phyloP scores from a whole-genome alignment of 2,113 vertebrate genomes.

The Capreolus pygargus region DNA sequence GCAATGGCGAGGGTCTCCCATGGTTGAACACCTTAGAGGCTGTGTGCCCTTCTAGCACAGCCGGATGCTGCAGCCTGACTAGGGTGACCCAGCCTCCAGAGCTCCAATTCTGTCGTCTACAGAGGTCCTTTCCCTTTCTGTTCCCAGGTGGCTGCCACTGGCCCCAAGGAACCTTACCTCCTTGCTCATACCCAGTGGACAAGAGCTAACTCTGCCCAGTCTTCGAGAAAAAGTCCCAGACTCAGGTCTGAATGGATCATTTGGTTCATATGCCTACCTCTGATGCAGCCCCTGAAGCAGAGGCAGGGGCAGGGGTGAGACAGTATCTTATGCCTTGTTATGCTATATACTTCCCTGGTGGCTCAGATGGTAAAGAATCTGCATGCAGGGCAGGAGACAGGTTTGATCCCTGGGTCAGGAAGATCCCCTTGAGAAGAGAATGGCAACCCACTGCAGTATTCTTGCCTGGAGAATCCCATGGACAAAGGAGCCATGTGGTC shows the following conservation, averaged over 20 bases:
- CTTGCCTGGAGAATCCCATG: not conserved
- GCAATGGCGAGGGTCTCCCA: rapidly evolving
- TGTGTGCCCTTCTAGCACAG: rapidly evolving
- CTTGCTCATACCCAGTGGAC: not conserved
- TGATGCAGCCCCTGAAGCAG: too few species aligned
- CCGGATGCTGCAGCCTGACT: rapidly evolving
- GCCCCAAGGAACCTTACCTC: not conserved
- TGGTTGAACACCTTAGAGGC: not conserved
- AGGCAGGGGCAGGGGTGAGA: rapidly evolving
- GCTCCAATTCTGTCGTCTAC: rapidly evolving
- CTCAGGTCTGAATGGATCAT: not conserved
- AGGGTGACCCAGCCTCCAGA: not conserved
- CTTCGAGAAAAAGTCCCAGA: not conserved
- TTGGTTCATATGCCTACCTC: not conserved
- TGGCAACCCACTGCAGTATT: not conserved
- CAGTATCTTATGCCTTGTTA: rapidly evolving
- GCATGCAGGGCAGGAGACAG: not conserved
- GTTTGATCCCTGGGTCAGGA: not conserved
- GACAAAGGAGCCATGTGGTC: not conserved
- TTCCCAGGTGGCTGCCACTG: not conserved
- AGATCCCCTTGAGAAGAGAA: not conserved
- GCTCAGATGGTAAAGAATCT: not conserved
- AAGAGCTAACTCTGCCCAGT: not conserved
- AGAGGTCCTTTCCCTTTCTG: not conserved
- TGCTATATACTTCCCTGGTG: not conserved